Conservation (phyloP, 1,140 invertebrate genomes). For the Caenorhabditis latens region DNA sequence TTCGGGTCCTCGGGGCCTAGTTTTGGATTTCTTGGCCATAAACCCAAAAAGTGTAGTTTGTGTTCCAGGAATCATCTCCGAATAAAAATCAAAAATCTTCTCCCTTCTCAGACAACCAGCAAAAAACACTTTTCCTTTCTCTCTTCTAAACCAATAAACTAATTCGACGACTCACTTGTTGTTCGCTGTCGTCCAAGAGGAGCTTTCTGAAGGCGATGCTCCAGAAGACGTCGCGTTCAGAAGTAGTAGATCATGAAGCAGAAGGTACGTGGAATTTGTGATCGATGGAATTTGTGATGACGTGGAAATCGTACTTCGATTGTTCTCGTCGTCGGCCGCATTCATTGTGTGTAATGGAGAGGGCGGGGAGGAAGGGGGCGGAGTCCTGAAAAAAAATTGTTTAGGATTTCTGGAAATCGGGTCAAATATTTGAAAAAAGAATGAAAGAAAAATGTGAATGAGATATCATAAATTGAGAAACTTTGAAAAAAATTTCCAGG, state of each 20-base stretch:
- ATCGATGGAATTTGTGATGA: background rate
- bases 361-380: too few relatives aligned
- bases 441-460: too few relatives aligned
- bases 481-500: too few relatives aligned
- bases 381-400: too few relatives aligned
- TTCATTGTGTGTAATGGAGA: background rate
- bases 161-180: conserved; percentile 17
- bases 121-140: background rate
- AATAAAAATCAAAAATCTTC: background rate
- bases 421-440: too few relatives aligned
- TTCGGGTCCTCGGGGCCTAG: background rate
- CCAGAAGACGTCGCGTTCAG: background rate
- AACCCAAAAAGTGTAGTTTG: background rate
- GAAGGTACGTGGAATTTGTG: background rate
- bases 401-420: too few relatives aligned
- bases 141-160: background rate
- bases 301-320: background rate
- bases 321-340: conserved; percentile 38
- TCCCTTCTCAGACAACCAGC: background rate
- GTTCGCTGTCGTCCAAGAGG: conserved; percentile 17
- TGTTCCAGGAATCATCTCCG: background rate
- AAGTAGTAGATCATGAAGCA: background rate
- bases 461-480: too few relatives aligned
- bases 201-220: background rate
- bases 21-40: background rate